Percentiles rank a stretch among this genome's conserved stretches.
These are phyloP conservation scores for Anabacerthia variegaticeps DNA, from an alignment of 2,797 vertebrate species.

Conservation along the genomic window DNA sequence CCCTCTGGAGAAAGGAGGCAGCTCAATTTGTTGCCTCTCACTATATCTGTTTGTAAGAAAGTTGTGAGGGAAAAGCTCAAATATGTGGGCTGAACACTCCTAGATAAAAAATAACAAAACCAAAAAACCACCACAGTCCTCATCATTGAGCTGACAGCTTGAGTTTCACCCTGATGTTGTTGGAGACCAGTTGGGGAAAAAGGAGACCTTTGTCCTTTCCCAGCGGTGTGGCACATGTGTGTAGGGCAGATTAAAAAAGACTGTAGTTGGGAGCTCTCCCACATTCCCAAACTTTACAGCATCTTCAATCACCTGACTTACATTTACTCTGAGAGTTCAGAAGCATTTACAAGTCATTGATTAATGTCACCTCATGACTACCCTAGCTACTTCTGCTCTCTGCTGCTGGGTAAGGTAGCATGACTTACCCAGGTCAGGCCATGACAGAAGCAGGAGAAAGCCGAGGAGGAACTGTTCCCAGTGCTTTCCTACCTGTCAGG, in stretches of 20 bases:
- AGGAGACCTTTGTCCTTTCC: not conserved
- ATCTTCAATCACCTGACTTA: not conserved
- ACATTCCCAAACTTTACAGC: not conserved
- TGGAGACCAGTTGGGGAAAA: not conserved
- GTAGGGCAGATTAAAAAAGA: not conserved
- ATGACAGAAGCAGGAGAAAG: not conserved
- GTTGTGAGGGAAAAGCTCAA: constrained; percentile 5
- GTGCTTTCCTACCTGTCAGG: not conserved
- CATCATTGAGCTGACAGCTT: not conserved
- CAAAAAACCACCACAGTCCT: not conserved
- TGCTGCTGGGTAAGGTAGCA: not conserved
- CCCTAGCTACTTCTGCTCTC: not conserved
- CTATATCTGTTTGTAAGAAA: not conserved
- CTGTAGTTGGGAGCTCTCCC: not conserved
- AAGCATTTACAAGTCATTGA: not conserved
- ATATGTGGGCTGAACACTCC: not conserved
- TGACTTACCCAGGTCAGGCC: not conserved
- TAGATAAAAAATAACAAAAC: not conserved
- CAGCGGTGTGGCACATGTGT: accelerated
- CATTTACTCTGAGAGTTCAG: not conserved
- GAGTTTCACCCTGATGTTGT: not conserved
- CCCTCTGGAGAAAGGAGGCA: not conserved
- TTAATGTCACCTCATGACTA: not conserved
- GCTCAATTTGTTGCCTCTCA: not conserved
- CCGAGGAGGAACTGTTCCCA: not conserved